Conservation (phyloP, 2,888 invertebrate species). For the Dichetophora obliterata region DNA sequence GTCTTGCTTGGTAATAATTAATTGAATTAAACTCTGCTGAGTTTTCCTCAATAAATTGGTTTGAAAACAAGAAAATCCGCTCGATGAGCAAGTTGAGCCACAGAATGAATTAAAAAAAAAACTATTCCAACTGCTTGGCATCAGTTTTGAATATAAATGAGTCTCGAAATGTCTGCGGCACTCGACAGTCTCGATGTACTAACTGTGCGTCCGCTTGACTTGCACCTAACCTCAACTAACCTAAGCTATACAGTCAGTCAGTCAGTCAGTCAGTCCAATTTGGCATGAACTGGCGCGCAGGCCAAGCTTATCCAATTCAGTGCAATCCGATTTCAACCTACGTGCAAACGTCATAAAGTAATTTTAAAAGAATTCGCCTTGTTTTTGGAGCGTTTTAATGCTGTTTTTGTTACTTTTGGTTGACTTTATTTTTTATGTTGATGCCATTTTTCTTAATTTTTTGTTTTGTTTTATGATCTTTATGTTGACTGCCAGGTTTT, state of each 20-base stretch:
- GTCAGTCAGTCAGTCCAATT: not conserved
- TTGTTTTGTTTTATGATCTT: slow-evolving; percentile 4
- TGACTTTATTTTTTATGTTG: slow-evolving; percentile 7
- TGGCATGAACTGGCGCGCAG: not conserved
- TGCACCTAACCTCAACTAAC: not conserved
- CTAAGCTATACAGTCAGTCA: not conserved
- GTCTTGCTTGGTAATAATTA: slow-evolving; percentile 42
- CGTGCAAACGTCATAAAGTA: slow-evolving; percentile 22
- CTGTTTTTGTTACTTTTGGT: not conserved
- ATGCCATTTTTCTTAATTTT: not conserved
- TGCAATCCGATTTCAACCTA: not conserved
- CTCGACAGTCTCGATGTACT: no score
- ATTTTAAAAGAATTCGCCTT: slow-evolving; percentile 12
- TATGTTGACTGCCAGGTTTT: not conserved
- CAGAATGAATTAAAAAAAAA: not conserved
- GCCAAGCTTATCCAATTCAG: not conserved
- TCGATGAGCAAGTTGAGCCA: not conserved
- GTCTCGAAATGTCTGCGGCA: not conserved
- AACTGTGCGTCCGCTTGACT: no score
- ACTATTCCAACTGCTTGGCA: not conserved
- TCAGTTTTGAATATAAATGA: slow-evolving; percentile 4
- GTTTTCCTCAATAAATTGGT: slow-evolving; percentile 29
- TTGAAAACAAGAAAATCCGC: slow-evolving; percentile 27
- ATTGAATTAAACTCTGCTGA: slow-evolving; percentile 43
- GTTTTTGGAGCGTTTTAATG: not conserved